Base-by-base conservation (phyloP, 2,888 invertebrate species). In the Clusia tigrina region DNA sequence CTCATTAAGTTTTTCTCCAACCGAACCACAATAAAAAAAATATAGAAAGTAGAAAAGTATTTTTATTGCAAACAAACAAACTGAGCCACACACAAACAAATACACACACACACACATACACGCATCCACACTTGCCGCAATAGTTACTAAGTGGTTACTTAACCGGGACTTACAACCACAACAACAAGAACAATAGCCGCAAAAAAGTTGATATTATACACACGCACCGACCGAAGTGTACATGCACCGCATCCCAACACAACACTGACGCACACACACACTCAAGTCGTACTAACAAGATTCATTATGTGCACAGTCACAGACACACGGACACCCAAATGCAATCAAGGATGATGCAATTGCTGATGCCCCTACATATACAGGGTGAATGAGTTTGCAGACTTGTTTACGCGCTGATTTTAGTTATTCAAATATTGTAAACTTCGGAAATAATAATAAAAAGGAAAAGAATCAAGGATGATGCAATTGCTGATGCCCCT, bases 271-370 rank as follows among this genome's bases (percentile, higher is more conserved):
- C 48, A 48, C 48, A 48, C 20, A n/a, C n/a, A n/a, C n/a, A n/a
- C n/a, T n/a, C n/a, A n/a, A n/a, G n/a, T n/a, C n/a, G n/a, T n/a
- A 48, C 18, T 48, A 48, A 48, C 48, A 48, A 22, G 48, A 48
- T 48, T 18, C 48, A 48, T 48, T 48, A 48, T 48, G 5, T 48
- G 18, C 22, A 48, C 42, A 42, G 15, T 6, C 6, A 32, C 32
- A 32, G n/a, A 42, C 42, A 42, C 42, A 42, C n/a, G 12, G n/a
- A 42, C 42, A 42, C 42, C 9, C 42, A 42, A 6, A 42, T 17
- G 42, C n/a, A 42, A 42, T 42, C n/a, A 42, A 42, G n/a, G 3
- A 15, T 32, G 12, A 32, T 42, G n/a, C 9, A 42, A 42, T 42
- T 42, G 42, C 15, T n/a, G n/a, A 42, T 15, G 9, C n/a, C 42